A percentile compares a stretch with the other conserved stretches of the same genome.
Conservation (phyloP, 2,113 vertebrate species). For the Machaerirhynchus nigripectus region DNA sequence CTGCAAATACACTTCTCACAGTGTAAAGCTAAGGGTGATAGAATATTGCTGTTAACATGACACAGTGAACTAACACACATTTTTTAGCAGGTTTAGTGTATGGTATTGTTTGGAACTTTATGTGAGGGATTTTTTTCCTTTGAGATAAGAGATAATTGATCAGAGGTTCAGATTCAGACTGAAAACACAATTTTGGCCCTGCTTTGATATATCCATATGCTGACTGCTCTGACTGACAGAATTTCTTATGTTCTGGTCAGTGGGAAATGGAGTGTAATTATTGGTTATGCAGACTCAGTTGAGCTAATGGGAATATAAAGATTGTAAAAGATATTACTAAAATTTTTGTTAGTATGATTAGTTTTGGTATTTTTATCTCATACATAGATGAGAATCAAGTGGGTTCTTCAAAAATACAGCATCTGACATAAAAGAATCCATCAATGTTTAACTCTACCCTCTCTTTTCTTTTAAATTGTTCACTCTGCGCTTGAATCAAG, state of each 20-base stretch:
- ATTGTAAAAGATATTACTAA: background rate
- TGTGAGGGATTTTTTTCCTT: background rate
- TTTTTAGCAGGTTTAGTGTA: background rate
- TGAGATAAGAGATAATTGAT: background rate
- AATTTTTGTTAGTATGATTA: background rate
- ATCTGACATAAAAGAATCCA: background rate
- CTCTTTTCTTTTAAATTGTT: background rate
- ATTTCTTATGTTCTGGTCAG: background rate
- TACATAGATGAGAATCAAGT: background rate
- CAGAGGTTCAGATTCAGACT: background rate
- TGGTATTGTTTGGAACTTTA: background rate
- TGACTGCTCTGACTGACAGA: background rate
- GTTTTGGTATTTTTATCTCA: background rate
- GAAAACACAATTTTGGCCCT: rapidly evolving
- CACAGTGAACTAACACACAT: background rate
- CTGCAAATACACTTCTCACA: background rate
- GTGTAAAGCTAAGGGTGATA: background rate
- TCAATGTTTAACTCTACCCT: background rate
- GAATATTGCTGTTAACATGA: background rate
- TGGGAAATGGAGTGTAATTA: background rate
- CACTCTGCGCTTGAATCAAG: background rate
- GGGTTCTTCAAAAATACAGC: background rate
- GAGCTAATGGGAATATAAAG: background rate
- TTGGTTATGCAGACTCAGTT: background rate
- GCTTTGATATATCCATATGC: background rate